Percentiles rank a stretch among this genome's conserved stretches.
Evolutionary conservation across 2,797 vertebrate species (phyloP).

Genomic region (Eidolon dupreanum): DNA sequence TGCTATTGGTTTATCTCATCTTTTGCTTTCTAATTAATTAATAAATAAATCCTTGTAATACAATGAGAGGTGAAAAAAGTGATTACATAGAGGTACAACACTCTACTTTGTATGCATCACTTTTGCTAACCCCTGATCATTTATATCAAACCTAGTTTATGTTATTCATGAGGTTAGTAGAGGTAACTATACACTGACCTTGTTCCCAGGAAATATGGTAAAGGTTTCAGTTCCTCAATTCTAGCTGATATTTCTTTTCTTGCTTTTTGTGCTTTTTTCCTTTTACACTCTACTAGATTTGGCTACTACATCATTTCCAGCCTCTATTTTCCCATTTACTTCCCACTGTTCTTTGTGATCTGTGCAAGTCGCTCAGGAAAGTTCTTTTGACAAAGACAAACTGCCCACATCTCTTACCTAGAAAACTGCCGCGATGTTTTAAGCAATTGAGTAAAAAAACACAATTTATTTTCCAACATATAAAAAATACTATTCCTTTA

Average conservation of each 20-base stretch:
- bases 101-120: background rate
- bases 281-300: background rate
- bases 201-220: background rate
- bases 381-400: constrained; percentile 47
- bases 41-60: background rate
- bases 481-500: background rate
- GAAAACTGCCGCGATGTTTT: background rate
- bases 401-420: background rate
- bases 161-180: background rate
- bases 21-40: background rate
- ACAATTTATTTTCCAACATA: background rate
- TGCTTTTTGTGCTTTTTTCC: background rate
- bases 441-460: background rate
- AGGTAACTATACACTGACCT: background rate
- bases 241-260: background rate
- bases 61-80: background rate
- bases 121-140: background rate
- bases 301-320: background rate
- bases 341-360: background rate
- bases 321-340: background rate
- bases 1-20: background rate
- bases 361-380: background rate
- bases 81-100: background rate
- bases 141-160: background rate
- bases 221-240: background rate